Evolutionary conservation across 2,888 invertebrate genomes (phyloP), one percentile per base, ranked within the genome.

Genomic region (Scrobipalpa costella): DNA sequence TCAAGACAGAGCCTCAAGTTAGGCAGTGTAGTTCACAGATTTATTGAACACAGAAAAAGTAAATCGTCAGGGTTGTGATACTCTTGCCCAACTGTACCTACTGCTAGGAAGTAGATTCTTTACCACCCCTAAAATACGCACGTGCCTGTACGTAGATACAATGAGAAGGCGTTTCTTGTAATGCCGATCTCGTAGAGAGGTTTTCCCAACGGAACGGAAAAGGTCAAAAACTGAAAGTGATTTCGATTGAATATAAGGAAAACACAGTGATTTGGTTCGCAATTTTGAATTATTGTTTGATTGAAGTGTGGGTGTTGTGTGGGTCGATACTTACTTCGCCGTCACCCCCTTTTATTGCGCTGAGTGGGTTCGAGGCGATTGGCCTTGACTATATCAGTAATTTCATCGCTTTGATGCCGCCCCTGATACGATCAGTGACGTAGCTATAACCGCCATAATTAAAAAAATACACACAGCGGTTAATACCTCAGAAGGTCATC

Each of bases 241-340:
- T 13, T 40, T 40, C 40, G 40, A 40, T 49, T 49, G 17, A 49
- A 49, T 49, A 7, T 50, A 9, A 50, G 19, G 11, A 21, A 50
- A 19, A 19, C 19, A 50, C 50, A 11, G 19, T 50, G 50, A 11
- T 19, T 19, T 50, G 17, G 19, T 17, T 50, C 17, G 50, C 19
- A 19, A 19, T 50, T 50, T 11, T 50, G 19, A 50, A 50, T 19
- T 11, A 50, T 19, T 17, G 50, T 19, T 19, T 50, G 49, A 44
- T 49, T 49, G 50, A 19, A 50, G 11, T 50, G 50, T 50, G 19
- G 50, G 50, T 21, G 50, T 19, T 17, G 50, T 47, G 47, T 50
- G 19, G 50, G 50, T 50, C 19, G 50, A 50, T 50, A 50, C 19
- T 2, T 11, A 19, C 50, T 17, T 19, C 11, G 19, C 19, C 11